Base-by-base conservation (phyloP, 2,888 invertebrate genomes). In the Lithophane ornitopus region DNA sequence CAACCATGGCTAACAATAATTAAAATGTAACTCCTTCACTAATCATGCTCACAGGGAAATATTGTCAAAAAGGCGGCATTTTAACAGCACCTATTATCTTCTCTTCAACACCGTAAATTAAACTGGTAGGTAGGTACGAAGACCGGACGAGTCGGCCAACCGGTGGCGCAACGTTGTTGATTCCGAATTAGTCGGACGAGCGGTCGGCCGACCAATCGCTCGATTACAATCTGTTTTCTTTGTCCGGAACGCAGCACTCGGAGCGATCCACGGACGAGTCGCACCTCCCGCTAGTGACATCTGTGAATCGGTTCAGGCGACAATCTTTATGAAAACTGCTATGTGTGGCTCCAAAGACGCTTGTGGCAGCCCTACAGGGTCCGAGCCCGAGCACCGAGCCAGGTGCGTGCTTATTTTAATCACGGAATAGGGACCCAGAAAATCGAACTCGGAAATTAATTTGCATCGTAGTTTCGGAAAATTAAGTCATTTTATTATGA, bases 91-190 rank as follows among this genome's bases (percentile, higher is more conserved):
- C 94, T 94, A 95, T 95, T 95, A 96, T 94, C 93, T 92, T 91
- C 92, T 92, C 91, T 94, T 93, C 93, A 94, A 93, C 94, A 92
- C 93, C 93, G 94, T 95, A 95, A 95, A 95, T 95, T 95, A 95
- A 94, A 94, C 93, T 90, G 90, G 92, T 93, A 93, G 91, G 91
- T 93, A 91, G 89, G 90, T 92, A 91, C 88, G 88, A 88, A 89
- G 85, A 88, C 88, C 84, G 81, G 92, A 94, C 87, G 75, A 73
- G 82, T 95, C 90, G 66, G 72, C 62, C 76, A 86, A 94, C 90
- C 76, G 56, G 91, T 93, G 80, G 87, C 78, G 88, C 90, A 87
- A 92, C 89, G 62, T 70, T 70, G 78, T 89, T 79, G 78, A 41
- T 87, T 91, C 80, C 84, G 12, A 88, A 94, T 86, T 26, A 62